Evolutionary conservation across 2,113 vertebrate genomes (phyloP), one percentile per base, ranked within the genome.

Genomic region (Orientallactaga bullata): DNA sequence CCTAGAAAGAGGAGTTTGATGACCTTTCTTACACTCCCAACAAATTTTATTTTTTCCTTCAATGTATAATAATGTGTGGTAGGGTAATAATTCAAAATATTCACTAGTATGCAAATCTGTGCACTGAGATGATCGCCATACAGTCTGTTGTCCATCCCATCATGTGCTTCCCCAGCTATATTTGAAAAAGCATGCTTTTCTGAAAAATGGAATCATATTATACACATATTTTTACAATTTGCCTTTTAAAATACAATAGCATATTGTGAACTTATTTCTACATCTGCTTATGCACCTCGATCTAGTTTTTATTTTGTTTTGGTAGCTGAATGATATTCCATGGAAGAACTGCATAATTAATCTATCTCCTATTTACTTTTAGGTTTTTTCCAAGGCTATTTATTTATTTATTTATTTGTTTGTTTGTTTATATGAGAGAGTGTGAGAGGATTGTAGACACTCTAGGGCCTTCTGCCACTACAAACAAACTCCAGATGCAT

Each of bases 221-320:
- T 73, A 21, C 26, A 69, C 3, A 0, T 83, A 76, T 83, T 95
- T 83, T 24, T 93, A 51, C 2, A 86, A 26, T 8, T 79, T 89
- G 42, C 17, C 58, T 77, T 91, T 80, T 82, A 74, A 20, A 7
- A 79, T 20, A 12, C 66, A 72, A 28, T 58, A 88, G 0, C 71
- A 11, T 68, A 61, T 69, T 65, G 60, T 20, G 2, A 68, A 66
- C 2, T 83, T 61, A 55, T 77, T 85, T 87, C 24, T 73, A 9
- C 65, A 23, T 82, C 63, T 92, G n/a, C 42, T 92, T 39, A 39
- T 65, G 32, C 28, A 58, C 15, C 55, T 66, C 37, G 74, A 60
- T 69, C 23, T 73, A 61, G 20, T 76, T 91, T 89, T 94, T n/a
- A 78, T 90, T 90, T 92, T 82, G 8, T 39, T 90, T 91, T 86